Base-by-base conservation (phyloP, 2,113 vertebrate genomes). In the Axis porcinus region DNA sequence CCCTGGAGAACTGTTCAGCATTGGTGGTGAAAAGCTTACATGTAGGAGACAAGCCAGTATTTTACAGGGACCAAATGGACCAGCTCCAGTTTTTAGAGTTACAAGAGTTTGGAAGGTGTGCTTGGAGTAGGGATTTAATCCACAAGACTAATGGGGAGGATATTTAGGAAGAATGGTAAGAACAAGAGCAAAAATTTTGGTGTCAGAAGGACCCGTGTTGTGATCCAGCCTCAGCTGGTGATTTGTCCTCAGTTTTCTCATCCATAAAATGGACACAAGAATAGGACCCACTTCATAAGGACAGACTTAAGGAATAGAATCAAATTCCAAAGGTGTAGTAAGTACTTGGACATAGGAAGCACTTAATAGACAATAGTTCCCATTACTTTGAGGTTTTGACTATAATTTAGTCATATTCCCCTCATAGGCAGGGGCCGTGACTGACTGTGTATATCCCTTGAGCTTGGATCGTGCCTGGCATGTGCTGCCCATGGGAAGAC, bases 381-480 rank as follows among this genome's bases (percentile, higher is more conserved):
- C 79, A 23, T n/a, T 52, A 23, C 6, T 82, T 23, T 33, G 78
- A 52, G 2, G 10, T 82, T 52, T n/a, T n/a, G 30, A 52, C 33
- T n/a, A 82, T 52, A 21, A 52, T 52, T 52, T 82, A 33, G 16
- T 50, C 45, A 50, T 52, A 33, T n/a, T 21, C 30, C 30, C 30
- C 19, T 52, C 10, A 28, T 5, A 82, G 79, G 79, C 79, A 52
- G 79, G 6, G 79, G 19, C 79, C 1, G 1, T 52, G 47, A 33
- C 47, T 81, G 47, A 7, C 30, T 52, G 10, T 21, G 47, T 27
- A 7, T 52, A 17, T 79, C 16, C 17, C 30, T 81, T 12, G 78
- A 52, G 47, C 19, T 33, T 33, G 28, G 5, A 13, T 6, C 0
- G 0, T 82, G 28, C 1, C 9, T 43, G 13, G 52, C 16, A 7